Evolutionary conservation across 2,888 invertebrate genomes (phyloP).

Genomic region (Rotaria socialis): DNA sequence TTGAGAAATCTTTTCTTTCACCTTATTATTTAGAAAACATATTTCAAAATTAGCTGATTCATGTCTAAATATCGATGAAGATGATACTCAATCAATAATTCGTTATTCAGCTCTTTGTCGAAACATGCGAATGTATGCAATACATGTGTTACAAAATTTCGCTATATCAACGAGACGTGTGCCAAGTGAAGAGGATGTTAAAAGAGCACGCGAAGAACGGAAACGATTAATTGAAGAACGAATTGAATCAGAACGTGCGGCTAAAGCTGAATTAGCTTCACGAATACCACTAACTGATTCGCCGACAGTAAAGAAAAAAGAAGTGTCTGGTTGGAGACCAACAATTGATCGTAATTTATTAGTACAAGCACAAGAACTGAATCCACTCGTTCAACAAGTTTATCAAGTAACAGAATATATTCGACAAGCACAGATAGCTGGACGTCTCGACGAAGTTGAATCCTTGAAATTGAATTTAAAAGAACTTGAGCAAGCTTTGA

Average conservation of each 20-base stretch:
- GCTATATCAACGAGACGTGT: constrained; percentile 5
- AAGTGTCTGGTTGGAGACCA: constrained; percentile 11
- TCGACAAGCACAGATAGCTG: not conserved
- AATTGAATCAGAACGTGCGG: not conserved
- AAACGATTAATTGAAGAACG: not conserved
- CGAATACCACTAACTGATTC: not conserved
- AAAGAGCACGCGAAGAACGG: not conserved
- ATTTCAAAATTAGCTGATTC: not conserved
- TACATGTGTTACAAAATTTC: not conserved
- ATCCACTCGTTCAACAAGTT: not conserved
- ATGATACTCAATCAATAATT: not conserved
- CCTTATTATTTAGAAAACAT: not conserved
- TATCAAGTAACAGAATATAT: constrained; percentile 21
- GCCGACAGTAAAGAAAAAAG: not conserved
- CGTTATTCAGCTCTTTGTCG: not conserved
- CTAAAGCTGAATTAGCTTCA: not conserved
- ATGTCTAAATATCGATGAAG: not conserved
- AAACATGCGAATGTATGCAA: not conserved
- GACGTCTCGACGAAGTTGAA: not conserved
- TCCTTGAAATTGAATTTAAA: not conserved
- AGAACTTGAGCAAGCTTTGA: not conserved
- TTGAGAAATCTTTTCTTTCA: not conserved
- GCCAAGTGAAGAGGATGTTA: not conserved
- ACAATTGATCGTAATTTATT: constrained; percentile 1
- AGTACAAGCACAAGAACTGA: not conserved